Evolutionary conservation across 2,113 vertebrate genomes (phyloP).

Genomic region (Phoxinus phoxinus): DNA sequence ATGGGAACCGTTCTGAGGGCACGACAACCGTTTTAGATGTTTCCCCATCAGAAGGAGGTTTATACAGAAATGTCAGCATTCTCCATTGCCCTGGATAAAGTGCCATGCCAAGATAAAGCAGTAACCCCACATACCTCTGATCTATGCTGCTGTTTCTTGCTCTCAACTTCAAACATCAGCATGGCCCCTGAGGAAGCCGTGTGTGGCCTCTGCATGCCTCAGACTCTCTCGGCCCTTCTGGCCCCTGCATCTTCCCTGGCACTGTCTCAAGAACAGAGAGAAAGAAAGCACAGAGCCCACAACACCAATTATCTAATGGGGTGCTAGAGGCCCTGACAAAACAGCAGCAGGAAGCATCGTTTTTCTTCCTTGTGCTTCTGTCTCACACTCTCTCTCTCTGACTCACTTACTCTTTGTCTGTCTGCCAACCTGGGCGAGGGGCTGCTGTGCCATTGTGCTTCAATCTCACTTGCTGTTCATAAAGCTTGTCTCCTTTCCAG

Average conservation of each 20-base stretch:
- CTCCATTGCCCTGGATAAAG: constrained; percentile 37
- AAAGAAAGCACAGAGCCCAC: constrained; percentile 32
- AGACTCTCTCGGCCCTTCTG: constrained; percentile 37
- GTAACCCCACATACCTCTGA: constrained; percentile 13
- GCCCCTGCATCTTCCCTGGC: constrained; percentile 9
- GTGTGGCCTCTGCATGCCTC: constrained; percentile 38
- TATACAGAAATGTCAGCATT: constrained; percentile 45
- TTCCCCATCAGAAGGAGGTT: constrained; percentile 26
- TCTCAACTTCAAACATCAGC: constrained; percentile 45
- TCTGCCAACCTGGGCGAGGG: constrained; percentile 18
- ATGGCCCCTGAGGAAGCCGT: constrained; percentile 42
- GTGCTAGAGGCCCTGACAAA: constrained; percentile 27
- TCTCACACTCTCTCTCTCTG: neutral
- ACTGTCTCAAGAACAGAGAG: constrained; percentile 36
- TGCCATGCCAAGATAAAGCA: constrained; percentile 24
- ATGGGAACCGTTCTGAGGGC: constrained; percentile 24
- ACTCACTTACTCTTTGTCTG: neutral
- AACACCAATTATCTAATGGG: constrained; percentile 51
- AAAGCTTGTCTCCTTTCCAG: neutral
- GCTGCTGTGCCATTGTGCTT: constrained; percentile 4
- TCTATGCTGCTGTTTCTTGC: constrained; percentile 42
- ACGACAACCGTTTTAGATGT: constrained; percentile 35
- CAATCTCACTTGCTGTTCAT: constrained; percentile 4
- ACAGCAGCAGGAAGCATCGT: constrained; percentile 7
- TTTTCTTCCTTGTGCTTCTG: constrained; percentile 21